Evolutionary conservation across 2,113 vertebrate species (phyloP).

Genomic region (Eurystomus gularis): DNA sequence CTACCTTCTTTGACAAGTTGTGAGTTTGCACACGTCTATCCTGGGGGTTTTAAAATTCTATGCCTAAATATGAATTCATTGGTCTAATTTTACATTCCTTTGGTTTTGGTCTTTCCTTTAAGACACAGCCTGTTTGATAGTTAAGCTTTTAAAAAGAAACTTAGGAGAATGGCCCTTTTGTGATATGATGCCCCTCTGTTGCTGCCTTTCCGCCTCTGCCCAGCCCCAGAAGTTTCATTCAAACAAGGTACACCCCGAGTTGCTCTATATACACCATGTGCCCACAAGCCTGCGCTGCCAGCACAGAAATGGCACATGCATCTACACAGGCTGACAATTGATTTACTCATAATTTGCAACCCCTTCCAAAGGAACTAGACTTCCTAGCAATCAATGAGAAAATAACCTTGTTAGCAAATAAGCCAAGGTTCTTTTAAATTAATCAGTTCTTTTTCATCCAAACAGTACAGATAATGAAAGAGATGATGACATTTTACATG

Average conservation of each 20-base stretch:
- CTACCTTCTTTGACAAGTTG: fast-evolving
- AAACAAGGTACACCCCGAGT: not conserved
- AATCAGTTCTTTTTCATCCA: constrained; percentile 60
- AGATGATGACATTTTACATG: constrained; percentile 44
- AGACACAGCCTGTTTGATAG: not conserved
- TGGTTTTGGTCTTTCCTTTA: not conserved
- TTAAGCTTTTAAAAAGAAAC: not conserved
- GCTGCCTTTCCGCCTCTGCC: not conserved
- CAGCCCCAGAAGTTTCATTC: not conserved
- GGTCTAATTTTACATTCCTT: not conserved
- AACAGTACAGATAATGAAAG: constrained; percentile 55
- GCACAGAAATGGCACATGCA: not conserved
- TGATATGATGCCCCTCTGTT: fast-evolving
- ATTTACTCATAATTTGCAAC: constrained; percentile 15
- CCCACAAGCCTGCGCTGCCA: not conserved
- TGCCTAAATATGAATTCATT: not conserved
- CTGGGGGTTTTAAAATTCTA: not conserved
- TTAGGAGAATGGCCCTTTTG: fast-evolving
- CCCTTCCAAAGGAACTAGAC: not conserved
- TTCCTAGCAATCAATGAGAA: constrained; percentile 26
- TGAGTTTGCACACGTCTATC: not conserved
- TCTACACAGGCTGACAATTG: not conserved
- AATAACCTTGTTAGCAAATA: constrained; percentile 45
- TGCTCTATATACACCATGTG: not conserved
- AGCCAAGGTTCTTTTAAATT: constrained; percentile 51